These are phyloP conservation scores for Bactericera cockerelli DNA, from an alignment of 1,140 invertebrate species.

Conservation along the genomic window DNA sequence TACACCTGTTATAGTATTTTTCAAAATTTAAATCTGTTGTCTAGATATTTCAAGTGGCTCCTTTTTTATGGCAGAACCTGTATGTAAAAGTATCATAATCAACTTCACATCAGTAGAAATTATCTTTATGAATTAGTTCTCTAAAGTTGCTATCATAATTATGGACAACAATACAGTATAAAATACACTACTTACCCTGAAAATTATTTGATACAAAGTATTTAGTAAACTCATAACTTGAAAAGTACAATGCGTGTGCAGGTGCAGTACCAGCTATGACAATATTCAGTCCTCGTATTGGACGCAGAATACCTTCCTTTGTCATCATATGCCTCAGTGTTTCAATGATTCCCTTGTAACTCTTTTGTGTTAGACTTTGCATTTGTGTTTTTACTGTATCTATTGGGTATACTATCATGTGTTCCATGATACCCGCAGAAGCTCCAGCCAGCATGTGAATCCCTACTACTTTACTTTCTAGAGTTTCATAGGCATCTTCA, in stretches of 20 bases:
- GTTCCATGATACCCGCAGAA: slow-evolving; percentile 89
- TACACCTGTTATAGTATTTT: too few relatives aligned
- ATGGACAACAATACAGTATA: too few relatives aligned
- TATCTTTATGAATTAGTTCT: too few relatives aligned
- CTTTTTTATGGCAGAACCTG: too few relatives aligned
- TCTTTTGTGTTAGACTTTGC: slow-evolving; percentile 64
- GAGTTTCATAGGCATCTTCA: not conserved
- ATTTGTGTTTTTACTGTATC: slow-evolving; percentile 98
- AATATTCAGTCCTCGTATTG: slow-evolving; percentile 63
- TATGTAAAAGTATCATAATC: too few relatives aligned
- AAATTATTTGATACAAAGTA: slow-evolving; percentile 34
- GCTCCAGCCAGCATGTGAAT: slow-evolving; percentile 91
- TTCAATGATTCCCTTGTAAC: slow-evolving; percentile 42
- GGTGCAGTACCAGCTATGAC: slow-evolving; percentile 90
- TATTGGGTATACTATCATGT: slow-evolving; percentile 92
- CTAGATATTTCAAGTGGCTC: too few relatives aligned
- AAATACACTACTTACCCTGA: not conserved
- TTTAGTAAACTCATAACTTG: slow-evolving; percentile 91
- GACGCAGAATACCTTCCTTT: slow-evolving; percentile 77
- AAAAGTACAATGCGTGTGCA: slow-evolving; percentile 97
- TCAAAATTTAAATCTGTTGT: too few relatives aligned
- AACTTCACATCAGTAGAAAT: too few relatives aligned
- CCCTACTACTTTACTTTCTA: slow-evolving; percentile 32
- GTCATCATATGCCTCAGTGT: slow-evolving; percentile 75
- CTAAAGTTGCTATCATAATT: too few relatives aligned